Percentiles rank a stretch among this genome's conserved stretches.
phyloP scores from a whole-genome alignment of 2,113 vertebrate genomes.

The Amphilophus citrinellus region DNA sequence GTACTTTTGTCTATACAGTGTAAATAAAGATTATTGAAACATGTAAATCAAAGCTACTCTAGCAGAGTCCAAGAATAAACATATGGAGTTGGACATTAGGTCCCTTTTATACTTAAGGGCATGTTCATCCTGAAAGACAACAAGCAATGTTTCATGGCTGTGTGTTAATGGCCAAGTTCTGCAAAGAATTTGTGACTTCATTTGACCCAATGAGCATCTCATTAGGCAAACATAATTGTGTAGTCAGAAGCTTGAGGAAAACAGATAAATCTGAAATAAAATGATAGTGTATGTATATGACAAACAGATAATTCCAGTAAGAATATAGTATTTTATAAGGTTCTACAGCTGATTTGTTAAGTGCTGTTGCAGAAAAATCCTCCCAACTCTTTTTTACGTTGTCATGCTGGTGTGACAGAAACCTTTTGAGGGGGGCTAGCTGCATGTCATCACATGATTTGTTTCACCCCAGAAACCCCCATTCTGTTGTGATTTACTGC shows the following conservation, averaged over 20 bases:
- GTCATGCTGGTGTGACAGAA: background rate
- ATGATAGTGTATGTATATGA: background rate
- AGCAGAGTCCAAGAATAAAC: background rate
- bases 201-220: background rate
- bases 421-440: background rate
- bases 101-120: background rate
- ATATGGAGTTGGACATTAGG: background rate
- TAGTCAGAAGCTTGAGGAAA: background rate
- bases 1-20: background rate
- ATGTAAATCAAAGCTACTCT: constrained; percentile 1
- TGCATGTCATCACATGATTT: constrained; percentile 25
- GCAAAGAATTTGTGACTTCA: background rate
- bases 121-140: background rate
- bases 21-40: background rate
- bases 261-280: background rate
- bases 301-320: background rate
- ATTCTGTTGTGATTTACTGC: constrained; percentile 66
- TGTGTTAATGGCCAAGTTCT: background rate
- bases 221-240: background rate
- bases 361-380: background rate
- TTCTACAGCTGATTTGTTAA: constrained; percentile 1
- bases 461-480: constrained; percentile 53
- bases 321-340: background rate
- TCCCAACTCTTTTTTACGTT: background rate
- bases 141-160: background rate